Conservation (phyloP, 2,888 invertebrate species). For the Caenorhabditis imperialis region DNA sequence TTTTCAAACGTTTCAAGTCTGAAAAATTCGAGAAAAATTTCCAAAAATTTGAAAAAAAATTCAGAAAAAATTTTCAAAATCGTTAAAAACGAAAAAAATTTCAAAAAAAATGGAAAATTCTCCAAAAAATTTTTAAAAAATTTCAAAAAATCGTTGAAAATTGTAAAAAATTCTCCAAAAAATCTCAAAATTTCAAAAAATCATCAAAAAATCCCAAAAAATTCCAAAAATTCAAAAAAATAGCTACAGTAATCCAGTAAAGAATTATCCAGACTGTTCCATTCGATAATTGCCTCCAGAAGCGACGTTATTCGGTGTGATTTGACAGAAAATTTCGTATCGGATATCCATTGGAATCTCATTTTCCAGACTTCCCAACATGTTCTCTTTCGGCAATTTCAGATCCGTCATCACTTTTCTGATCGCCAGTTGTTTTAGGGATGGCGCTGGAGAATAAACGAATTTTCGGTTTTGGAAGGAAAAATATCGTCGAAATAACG, state of each 20-base stretch:
- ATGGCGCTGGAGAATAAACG: conserved; percentile 46
- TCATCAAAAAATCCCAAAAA: too few relatives aligned
- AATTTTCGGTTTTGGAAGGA: neutral
- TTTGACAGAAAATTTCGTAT: conserved; percentile 41
- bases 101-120: too few relatives aligned
- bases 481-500: neutral
- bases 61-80: too few relatives aligned
- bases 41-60: too few relatives aligned
- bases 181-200: too few relatives aligned
- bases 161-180: too few relatives aligned
- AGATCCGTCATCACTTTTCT: conserved; percentile 2
- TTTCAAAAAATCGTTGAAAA: too few relatives aligned
- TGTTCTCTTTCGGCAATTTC: conserved; percentile 5
- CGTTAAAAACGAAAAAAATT: too few relatives aligned
- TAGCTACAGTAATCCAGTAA: neutral
- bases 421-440: conserved; percentile 39
- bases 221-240: too few relatives aligned
- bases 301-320: conserved; percentile 29
- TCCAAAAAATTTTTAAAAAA: too few relatives aligned
- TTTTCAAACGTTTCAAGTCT: too few relatives aligned
- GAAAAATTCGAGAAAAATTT: too few relatives aligned
- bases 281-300: neutral
- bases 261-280: conserved; percentile 46
- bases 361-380: conserved; percentile 17
- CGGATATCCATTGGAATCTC: conserved; percentile 37